Evolutionary conservation across 2,797 vertebrate genomes (phyloP), one percentile per base, ranked within the genome.

Genomic region (Tachyglossus aculeatus): DNA sequence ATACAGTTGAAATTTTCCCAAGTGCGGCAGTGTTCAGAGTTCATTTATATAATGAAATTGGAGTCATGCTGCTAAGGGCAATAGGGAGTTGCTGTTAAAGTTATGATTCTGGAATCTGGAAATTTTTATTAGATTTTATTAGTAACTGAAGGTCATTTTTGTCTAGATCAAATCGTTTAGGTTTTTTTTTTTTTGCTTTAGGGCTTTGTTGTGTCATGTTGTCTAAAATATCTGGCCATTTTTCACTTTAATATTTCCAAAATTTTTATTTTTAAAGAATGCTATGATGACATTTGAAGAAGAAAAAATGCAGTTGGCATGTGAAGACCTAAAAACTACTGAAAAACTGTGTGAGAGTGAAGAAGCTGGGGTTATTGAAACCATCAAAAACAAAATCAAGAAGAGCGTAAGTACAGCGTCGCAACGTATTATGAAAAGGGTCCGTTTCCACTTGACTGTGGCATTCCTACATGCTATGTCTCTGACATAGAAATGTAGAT

Each of bases 221-320:
- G n/a, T 5, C 56, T n/a, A 57, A 5, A 40, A 56, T 56, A 56
- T 66, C 22, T 22, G 76, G 8, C 31, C 7, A 11, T 33, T 73
- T 38, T 50, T 5, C 34, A 1, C 25, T 74, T 48, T 19, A 52
- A 15, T 44, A n/a, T 16, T 41, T 43, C 12, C 67, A 22, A n/a
- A 70, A 16, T 22, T 81, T 76, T 32, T 7, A 25, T 81, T 74
- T 78, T 74, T 61, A 24, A 75, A 98, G 97, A 98, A 98, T 44
- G 97, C 97, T 71, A 96, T 99, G 96, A 98, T 99, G 97, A 98
- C 97, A 1, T 99, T 98, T 81, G 97, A 99, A 85, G 97, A 98
- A 82, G 97, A 98, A 88, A 99, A 98, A 82, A 98, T 99, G 97
- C 96, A 98, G 61, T 56, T 93, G 83, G 97, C 97, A 0, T 96